Evolutionary conservation across 2,797 vertebrate genomes (phyloP), one percentile per base, ranked within the genome.

Genomic region (Chromis chromis): DNA sequence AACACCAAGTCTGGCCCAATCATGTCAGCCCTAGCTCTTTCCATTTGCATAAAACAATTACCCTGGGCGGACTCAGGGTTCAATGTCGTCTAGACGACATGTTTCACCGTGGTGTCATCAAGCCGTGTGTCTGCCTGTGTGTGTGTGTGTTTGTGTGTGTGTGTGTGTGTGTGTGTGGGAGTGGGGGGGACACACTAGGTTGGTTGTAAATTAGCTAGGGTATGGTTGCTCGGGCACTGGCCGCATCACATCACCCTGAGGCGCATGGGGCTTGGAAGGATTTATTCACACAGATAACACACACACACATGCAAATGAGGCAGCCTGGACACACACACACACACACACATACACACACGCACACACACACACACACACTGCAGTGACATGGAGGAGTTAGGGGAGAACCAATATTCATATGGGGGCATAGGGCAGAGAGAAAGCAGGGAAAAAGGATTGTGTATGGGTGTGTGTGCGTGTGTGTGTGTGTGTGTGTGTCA

Each of bases 231-330:
- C 94, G 92, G 94, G 94, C 91, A 95, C 93, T 95, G 94, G 95
- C 89, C 91, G 94, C 95, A 95, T 94, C 94, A 93, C 95, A 96
- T 96, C 96, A 95, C 94, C 95, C 94, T 80, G 86, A 88, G 90
- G 91, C 91, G 48, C 86, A 89, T 22, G 22, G 90, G 95, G 94
- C 96, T 97, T 96, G 95, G 96, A 96, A 94, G 95, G 96, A 97
- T 96, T 96, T 96, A 97, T 97, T 98, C 96, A 95, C 97, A 97
- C 94, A 97, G 96, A 98, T 97, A 97, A 97, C 94, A 95, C 94
- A 72, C 64, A 78, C 69, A 96, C 61, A 79, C 64, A 86, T 85
- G 90, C 89, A 92, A 91, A 93, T 87, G 65, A 87, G 72, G 76
- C 44, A 65, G 68, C 28, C 57, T 77, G 85, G 78, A 85, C 83